Evolutionary conservation across 2,888 invertebrate genomes (phyloP).

Genomic region (Rhingia rostrata): DNA sequence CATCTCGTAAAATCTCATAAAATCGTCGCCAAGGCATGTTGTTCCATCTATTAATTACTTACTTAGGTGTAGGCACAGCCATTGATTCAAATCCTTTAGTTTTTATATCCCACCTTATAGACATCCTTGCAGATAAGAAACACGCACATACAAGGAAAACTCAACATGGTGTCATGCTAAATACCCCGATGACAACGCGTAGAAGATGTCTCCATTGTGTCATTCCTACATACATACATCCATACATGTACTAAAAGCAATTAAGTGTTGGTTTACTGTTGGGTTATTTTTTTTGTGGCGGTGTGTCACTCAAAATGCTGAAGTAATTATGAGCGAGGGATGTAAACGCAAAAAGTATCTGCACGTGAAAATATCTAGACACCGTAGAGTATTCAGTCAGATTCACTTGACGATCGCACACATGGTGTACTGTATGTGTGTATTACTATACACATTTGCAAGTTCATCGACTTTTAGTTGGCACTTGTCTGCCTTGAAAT

Average conservation of each 20-base stretch:
- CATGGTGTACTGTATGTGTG: background rate
- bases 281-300: background rate
- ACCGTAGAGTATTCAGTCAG: background rate
- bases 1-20: background rate
- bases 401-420: background rate
- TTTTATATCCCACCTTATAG: background rate
- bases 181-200: conserved; percentile 13
- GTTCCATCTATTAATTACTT: conserved; percentile 2
- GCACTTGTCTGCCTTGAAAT: conserved; percentile 26
- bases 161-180: conserved; percentile 8
- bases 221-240: background rate
- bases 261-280: conserved; percentile 19
- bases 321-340: conserved; percentile 4
- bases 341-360: conserved; percentile 12
- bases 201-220: conserved; percentile 8
- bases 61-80: background rate
- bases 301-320: conserved; percentile 38
- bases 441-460: background rate
- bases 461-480: conserved; percentile 53
- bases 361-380: conserved; percentile 16
- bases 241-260: conserved; percentile 21
- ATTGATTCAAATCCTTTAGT: background rate
- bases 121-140: background rate
- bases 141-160: background rate
- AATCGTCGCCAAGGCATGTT: background rate